Base-by-base conservation (phyloP, 2,797 vertebrate genomes). In the Columba guinea region DNA sequence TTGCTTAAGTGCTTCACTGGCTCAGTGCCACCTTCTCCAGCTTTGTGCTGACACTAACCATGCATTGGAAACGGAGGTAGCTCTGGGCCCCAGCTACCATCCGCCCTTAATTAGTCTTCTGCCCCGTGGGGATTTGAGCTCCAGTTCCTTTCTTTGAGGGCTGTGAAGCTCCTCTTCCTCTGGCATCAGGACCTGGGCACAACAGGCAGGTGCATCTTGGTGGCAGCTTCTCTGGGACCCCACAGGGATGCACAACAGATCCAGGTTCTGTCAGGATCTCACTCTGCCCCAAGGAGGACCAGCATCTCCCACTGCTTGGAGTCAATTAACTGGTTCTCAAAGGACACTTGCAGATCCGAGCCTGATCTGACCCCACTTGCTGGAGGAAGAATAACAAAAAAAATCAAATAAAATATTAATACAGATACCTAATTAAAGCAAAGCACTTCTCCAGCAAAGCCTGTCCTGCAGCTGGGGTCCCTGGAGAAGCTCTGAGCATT, bases 341-440 rank as follows among this genome's bases (percentile, higher is more conserved):
- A n/a, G 14, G 51, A 94, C 75, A 55, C 9, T 8, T 48, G 60
- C 46, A 55, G 17, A 65, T 70, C 32, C 32, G 35, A 84, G 48
- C 63, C 84, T 76, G 52, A 51, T 90, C 74, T 67, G 65, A 89
- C 48, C 22, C 35, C 58, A 11, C 39, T 73, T 32, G 35, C 35
- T 17, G 12, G 9, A 8, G 6, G 8, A 91, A 87, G 39, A 58
- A 70, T 27, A 88, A 60, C 12, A 69, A 34, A 26, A 34, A 32
- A n/a, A 12, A 55, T 17, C 11, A 23, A 77, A 93, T 73, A 58
- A 93, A 96, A 88, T 92, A 94, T 92, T 91, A 86, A 93, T 84
- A 53, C 1, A 2, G 48, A 76, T 63, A 65, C 16, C 64, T 41
- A 91, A 95, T 78, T 94, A 93, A 95, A 91, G 74, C 56, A 91